Evolutionary conservation across 2,888 invertebrate species (phyloP).

Genomic region (Nomada hirtipes): DNA sequence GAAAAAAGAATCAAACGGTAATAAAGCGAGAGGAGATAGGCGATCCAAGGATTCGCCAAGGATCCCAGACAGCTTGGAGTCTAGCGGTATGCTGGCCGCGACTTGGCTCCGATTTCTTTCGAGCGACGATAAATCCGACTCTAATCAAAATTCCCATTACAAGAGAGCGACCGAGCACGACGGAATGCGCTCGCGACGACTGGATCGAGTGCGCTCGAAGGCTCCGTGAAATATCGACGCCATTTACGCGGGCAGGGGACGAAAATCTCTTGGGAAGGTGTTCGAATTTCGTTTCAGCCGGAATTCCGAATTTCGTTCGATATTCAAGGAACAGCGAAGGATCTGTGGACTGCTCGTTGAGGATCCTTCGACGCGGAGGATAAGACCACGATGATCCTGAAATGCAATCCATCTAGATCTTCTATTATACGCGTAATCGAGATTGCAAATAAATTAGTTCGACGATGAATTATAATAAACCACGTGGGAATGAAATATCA

Average conservation of each 20-base stretch:
- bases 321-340: neutral
- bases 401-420: no score
- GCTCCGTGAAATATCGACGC: slow-evolving; percentile 19
- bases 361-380: no score
- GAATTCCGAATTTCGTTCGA: neutral
- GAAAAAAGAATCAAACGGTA: slow-evolving; percentile 62
- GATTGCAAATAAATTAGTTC: no score
- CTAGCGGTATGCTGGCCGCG: slow-evolving; percentile 63
- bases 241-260: neutral
- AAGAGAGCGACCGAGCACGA: neutral
- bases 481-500: no score
- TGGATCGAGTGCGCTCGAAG: neutral
- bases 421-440: no score
- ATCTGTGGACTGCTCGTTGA: neutral
- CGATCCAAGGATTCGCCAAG: slow-evolving; percentile 75
- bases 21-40: slow-evolving; percentile 73
- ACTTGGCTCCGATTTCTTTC: slow-evolving; percentile 45
- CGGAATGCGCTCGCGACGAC: slow-evolving; percentile 9
- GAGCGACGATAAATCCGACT: slow-evolving; percentile 34
- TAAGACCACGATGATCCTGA: no score
- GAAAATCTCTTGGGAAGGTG: neutral
- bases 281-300: no score
- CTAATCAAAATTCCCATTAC: slow-evolving; percentile 43
- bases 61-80: slow-evolving; percentile 83
- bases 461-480: no score